Conservation (phyloP, 1,140 invertebrate genomes). For the Penaeus vannamei region DNA sequence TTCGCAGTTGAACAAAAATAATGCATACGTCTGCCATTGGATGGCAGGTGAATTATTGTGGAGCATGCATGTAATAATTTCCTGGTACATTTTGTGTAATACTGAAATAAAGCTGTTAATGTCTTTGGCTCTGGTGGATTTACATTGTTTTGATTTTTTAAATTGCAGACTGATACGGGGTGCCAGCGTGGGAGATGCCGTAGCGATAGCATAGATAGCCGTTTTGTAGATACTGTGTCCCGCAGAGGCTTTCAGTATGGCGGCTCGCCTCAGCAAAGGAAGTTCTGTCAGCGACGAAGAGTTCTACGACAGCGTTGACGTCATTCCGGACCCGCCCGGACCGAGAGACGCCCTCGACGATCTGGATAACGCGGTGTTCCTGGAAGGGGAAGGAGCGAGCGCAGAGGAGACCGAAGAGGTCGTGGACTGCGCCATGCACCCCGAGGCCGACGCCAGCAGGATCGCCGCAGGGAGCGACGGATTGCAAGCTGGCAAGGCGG, state of each 20-base stretch:
- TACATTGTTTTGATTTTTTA: no score
- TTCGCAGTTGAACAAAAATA: background rate
- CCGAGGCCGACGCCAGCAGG: background rate
- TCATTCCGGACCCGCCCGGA: background rate
- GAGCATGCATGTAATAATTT: background rate
- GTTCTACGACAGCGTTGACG: slow-evolving; percentile 9
- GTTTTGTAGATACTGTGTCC: background rate
- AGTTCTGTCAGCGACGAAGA: background rate
- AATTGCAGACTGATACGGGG: no score
- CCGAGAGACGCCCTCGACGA: background rate
- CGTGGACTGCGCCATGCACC: background rate
- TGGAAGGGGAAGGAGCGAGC: background rate
- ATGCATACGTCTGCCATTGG: background rate
- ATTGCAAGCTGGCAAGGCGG: background rate
- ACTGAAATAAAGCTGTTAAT: no score
- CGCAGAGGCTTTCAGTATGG: background rate
- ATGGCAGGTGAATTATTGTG: no score
- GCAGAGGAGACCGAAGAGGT: background rate
- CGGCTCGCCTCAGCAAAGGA: background rate
- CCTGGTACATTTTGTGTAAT: no score
- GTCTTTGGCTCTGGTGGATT: no score
- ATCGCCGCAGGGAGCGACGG: background rate
- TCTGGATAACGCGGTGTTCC: background rate
- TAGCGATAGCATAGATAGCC: background rate
- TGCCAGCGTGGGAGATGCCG: no score